Conservation (phyloP, 1,140 invertebrate genomes). For the Asbolus verrucosus region DNA sequence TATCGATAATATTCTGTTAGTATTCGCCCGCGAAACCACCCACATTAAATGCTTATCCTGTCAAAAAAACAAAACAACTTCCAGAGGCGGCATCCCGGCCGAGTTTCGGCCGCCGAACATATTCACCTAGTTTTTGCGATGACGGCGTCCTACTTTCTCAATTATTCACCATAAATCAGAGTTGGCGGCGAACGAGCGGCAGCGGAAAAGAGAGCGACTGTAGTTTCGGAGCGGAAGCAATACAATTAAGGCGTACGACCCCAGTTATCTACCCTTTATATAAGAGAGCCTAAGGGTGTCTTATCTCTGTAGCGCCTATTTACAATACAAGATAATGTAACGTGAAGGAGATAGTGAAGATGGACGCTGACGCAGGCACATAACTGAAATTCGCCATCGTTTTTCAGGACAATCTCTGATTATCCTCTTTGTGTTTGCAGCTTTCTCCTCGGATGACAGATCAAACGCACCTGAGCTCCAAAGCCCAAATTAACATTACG, state of each 20-base stretch:
- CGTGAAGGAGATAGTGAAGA: slow-evolving; percentile 46
- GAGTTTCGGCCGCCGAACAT: no score
- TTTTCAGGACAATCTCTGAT: slow-evolving; percentile 48
- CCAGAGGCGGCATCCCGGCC: neutral
- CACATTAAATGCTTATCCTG: no score
- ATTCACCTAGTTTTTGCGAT: slow-evolving; percentile 28
- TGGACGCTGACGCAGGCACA: slow-evolving; percentile 47
- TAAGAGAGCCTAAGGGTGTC: slow-evolving; percentile 43
- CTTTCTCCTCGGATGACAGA: slow-evolving; percentile 33
- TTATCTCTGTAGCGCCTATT: slow-evolving; percentile 48
- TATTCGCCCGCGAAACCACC: neutral
- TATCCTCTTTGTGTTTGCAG: slow-evolving; percentile 42
- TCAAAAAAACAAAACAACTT: no score
- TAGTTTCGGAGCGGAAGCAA: slow-evolving; percentile 48
- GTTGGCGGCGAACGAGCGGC: slow-evolving; percentile 5
- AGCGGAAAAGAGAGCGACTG: slow-evolving; percentile 26
- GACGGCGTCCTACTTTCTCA: slow-evolving; percentile 21
- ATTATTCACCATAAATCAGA: slow-evolving; percentile 37
- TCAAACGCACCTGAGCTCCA: slow-evolving; percentile 26
- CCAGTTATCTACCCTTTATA: slow-evolving; percentile 48
- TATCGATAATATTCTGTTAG: slow-evolving; percentile 16
- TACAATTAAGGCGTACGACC: slow-evolving; percentile 48
- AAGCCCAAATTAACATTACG: slow-evolving; percentile 35
- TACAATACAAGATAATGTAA: slow-evolving; percentile 48
- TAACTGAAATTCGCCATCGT: slow-evolving; percentile 40